Conservation (phyloP, 1,140 invertebrate species). For the Branchinecta lynchi region DNA sequence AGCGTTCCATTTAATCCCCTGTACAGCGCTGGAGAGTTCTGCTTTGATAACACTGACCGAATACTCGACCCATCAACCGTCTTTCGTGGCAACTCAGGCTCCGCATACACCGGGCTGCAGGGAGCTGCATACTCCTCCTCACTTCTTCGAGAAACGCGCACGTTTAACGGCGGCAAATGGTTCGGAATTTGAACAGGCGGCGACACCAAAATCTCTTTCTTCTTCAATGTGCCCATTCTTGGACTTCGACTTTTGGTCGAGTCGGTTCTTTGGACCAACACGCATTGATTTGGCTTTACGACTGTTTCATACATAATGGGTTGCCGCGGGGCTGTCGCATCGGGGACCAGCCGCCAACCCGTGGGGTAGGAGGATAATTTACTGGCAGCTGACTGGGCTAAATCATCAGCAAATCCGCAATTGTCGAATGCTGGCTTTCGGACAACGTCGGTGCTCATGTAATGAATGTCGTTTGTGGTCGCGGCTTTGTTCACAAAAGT, state of each 20-base stretch:
- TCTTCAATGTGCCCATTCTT: too few species aligned
- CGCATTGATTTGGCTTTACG: neutral
- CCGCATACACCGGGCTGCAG: neutral
- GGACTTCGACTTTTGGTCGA: neutral
- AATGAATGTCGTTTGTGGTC: neutral
- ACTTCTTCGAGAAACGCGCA: neutral
- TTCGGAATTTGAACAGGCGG: neutral
- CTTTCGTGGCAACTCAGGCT: neutral
- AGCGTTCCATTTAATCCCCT: neutral
- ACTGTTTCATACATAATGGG: constrained; percentile 2
- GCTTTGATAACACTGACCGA: neutral
- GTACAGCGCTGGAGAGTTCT: neutral
- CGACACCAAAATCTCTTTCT: neutral
- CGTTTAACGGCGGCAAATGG: neutral
- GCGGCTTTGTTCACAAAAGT: neutral
- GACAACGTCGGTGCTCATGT: constrained; percentile 8
- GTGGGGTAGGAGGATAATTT: neutral
- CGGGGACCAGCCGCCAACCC: constrained; percentile 2
- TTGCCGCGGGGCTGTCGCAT: neutral
- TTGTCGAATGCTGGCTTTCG: neutral
- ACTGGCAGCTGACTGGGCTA: neutral
- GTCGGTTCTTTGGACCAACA: neutral
- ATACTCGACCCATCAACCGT: neutral
- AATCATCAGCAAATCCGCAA: constrained; percentile 1
- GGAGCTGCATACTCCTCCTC: neutral